Conservation (phyloP, 2,113 vertebrate species). For the Rhagologus leucostigma region DNA sequence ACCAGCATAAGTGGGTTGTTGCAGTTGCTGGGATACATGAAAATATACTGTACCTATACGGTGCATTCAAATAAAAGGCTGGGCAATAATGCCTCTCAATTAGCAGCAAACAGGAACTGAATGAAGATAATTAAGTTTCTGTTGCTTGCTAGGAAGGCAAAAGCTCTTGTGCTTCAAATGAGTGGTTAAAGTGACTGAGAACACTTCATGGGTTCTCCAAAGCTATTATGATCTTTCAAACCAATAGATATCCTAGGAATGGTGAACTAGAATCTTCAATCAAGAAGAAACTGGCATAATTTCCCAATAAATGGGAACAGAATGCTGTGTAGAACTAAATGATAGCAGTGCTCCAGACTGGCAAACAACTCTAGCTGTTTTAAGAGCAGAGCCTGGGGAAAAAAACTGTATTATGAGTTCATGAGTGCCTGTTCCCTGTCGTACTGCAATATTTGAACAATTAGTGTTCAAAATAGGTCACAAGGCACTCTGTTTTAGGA, state of each 20-base stretch:
- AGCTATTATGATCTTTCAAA: background rate
- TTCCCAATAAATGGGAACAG: background rate
- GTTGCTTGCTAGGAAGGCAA: background rate
- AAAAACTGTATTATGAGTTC: background rate
- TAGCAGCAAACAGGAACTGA: background rate
- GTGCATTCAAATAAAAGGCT: background rate
- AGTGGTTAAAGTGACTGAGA: background rate
- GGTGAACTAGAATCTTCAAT: background rate
- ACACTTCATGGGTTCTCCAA: background rate
- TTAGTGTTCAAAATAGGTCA: background rate
- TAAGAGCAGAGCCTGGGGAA: background rate
- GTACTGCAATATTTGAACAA: background rate
- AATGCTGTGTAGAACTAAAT: background rate
- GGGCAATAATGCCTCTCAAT: background rate
- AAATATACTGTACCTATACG: background rate
- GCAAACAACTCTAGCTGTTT: background rate
- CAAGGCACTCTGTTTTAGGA: background rate
- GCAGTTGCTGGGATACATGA: background rate
- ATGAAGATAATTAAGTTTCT: background rate
- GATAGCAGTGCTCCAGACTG: background rate
- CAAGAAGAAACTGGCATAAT: background rate
- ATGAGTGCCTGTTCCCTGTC: background rate
- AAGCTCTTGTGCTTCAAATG: background rate
- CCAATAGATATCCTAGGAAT: background rate
- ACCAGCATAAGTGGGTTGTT: background rate